Percentiles rank a stretch among this genome's conserved stretches.
Evolutionary conservation across 2,113 vertebrate species (phyloP).

Genomic region (Arvicanthis niloticus): DNA sequence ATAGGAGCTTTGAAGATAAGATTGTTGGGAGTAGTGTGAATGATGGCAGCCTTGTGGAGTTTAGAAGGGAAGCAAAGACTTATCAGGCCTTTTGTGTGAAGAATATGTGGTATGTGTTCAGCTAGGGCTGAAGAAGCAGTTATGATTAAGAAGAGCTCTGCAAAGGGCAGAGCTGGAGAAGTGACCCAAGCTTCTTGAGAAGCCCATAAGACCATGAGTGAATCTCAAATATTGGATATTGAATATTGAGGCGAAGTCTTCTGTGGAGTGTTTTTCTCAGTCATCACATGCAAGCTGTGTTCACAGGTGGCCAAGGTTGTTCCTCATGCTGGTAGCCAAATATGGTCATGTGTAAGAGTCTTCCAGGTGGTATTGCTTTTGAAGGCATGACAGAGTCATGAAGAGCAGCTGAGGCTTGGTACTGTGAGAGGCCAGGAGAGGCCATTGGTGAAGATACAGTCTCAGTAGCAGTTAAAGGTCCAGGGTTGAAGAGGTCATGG

Average conservation of each 20-base stretch:
- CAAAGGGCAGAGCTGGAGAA: too few relatives aligned
- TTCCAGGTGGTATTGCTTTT: neutral
- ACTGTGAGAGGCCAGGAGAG: neutral
- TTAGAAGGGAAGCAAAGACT: neutral
- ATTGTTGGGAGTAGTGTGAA: neutral
- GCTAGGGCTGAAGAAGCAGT: neutral
- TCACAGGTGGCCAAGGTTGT: neutral
- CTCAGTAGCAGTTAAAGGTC: neutral
- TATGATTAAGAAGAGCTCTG: neutral
- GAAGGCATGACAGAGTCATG: neutral
- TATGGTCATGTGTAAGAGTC: neutral
- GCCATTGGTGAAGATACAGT: neutral
- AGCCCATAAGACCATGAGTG: too few relatives aligned
- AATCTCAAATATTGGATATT: too few relatives aligned
- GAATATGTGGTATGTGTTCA: neutral
- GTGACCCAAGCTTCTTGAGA: too few relatives aligned
- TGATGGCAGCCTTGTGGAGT: neutral
- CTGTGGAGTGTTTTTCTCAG: neutral
- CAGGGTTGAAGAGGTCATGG: neutral
- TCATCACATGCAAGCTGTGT: neutral
- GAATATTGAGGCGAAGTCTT: neutral
- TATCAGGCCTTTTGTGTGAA: neutral
- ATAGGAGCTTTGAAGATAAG: neutral
- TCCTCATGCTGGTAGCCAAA: neutral
- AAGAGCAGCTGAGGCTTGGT: neutral